phyloP scores from a whole-genome alignment of 2,888 invertebrate genomes.

The Notocelia uddmanniana region DNA sequence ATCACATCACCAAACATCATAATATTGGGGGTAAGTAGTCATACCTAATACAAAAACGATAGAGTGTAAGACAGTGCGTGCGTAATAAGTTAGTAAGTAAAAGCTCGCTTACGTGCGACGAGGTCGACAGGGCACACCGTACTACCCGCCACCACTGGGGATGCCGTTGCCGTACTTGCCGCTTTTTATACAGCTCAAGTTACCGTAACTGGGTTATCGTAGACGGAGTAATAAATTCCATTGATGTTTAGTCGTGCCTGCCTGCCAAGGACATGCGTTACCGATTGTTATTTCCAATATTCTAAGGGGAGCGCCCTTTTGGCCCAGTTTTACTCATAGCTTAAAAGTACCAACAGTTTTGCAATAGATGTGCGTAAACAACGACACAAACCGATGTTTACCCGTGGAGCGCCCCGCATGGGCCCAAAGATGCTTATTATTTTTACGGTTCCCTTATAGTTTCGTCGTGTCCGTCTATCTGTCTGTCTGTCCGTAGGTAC shows the following conservation, averaged over 20 bases:
- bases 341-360: constrained; percentile 59
- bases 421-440: too few relatives aligned
- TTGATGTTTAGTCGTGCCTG: constrained; percentile 75
- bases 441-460: too few relatives aligned
- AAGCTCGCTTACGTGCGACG: constrained; percentile 77
- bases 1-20: too few relatives aligned
- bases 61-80: constrained; percentile 62
- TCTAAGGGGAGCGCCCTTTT: constrained; percentile 60
- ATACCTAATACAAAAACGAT: neutral
- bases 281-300: constrained; percentile 67
- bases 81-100: constrained; percentile 66
- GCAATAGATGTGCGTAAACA: constrained; percentile 39
- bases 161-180: constrained; percentile 65
- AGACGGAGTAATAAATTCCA: constrained; percentile 81
- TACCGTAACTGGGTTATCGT: constrained; percentile 82
- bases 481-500: too few relatives aligned
- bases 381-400: neutral
- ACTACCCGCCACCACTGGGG: constrained; percentile 67
- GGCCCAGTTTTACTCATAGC: constrained; percentile 58
- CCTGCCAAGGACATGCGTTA: constrained; percentile 76
- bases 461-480: too few relatives aligned
- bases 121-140: constrained; percentile 75
- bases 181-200: constrained; percentile 74
- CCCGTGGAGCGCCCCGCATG: neutral
- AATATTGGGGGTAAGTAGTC: too few relatives aligned